Evolutionary conservation across 2,888 invertebrate species (phyloP).

Genomic region (Halictus ligatus): DNA sequence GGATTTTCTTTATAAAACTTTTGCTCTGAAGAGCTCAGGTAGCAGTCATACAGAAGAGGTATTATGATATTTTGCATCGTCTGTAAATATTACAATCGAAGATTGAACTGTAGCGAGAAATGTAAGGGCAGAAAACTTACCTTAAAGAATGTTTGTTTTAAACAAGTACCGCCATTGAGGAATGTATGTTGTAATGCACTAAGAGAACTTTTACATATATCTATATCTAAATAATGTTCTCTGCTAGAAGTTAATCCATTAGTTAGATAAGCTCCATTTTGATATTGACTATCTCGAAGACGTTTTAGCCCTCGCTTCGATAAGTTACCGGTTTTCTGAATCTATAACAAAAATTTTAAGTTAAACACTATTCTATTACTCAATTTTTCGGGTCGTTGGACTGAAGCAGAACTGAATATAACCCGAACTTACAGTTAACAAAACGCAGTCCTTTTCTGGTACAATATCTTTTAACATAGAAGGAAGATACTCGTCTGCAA

Average conservation of each 20-base stretch:
- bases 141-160: conserved; percentile 75
- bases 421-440: conserved; percentile 72
- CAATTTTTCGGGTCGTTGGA: background rate
- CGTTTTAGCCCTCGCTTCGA: conserved; percentile 76
- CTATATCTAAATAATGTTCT: conserved; percentile 62
- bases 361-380: background rate
- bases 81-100: conserved; percentile 62
- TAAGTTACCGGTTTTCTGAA: conserved; percentile 74
- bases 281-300: conserved; percentile 73
- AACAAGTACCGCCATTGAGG: conserved; percentile 66
- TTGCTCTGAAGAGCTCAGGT: conserved; percentile 66
- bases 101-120: conserved; percentile 1
- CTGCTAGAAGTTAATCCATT: conserved; percentile 50
- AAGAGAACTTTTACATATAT: conserved; percentile 74
- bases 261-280: conserved; percentile 68
- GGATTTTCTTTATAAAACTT: conserved; percentile 69
- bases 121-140: conserved; percentile 63
- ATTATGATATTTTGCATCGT: conserved; percentile 71
- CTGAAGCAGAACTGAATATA: conserved; percentile 10
- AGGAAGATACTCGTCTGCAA: conserved; percentile 75
- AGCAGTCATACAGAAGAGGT: conserved; percentile 74
- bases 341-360: conserved; percentile 58
- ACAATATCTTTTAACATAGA: conserved; percentile 76
- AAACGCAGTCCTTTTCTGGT: conserved; percentile 73
- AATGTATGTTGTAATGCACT: conserved; percentile 75